Conservation (phyloP, 2,113 vertebrate species). For the Morone saxatilis region DNA sequence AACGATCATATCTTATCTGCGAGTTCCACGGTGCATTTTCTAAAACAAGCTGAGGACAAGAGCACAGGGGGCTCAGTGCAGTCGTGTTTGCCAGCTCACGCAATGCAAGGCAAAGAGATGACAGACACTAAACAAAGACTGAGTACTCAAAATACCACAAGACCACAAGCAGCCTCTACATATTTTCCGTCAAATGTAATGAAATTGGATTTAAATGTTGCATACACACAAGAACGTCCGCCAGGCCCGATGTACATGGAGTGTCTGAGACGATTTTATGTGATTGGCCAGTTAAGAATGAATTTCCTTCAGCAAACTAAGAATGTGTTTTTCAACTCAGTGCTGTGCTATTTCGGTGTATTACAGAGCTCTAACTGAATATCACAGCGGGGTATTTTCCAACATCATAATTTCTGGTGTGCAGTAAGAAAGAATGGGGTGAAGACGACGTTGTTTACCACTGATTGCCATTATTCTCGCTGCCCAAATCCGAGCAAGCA, state of each 20-base stretch:
- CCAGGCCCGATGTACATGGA: not conserved
- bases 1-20: conserved; percentile 15
- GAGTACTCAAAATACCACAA: conserved; percentile 47
- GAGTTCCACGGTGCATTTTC: conserved; percentile 6
- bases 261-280: conserved; percentile 14
- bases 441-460: not conserved
- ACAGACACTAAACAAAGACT: conserved; percentile 56
- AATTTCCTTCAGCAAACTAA: not conserved
- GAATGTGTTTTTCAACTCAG: not conserved
- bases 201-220: conserved; percentile 44
- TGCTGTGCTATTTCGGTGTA: not conserved
- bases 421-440: conserved; percentile 15
- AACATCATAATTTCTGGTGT: conserved; percentile 28
- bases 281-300: not conserved
- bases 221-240: conserved; percentile 16
- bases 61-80: not conserved
- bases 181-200: conserved; percentile 67
- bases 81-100: conserved; percentile 36
- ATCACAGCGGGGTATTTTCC: conserved; percentile 26
- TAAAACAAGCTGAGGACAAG: conserved; percentile 49
- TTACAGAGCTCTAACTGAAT: conserved; percentile 3
- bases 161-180: conserved; percentile 49
- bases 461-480: conserved; percentile 23
- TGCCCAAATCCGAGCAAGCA: conserved; percentile 4
- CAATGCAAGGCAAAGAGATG: conserved; percentile 37